Evolutionary conservation across 2,888 invertebrate genomes (phyloP).

Genomic region (Drosophila mayaguana): DNA sequence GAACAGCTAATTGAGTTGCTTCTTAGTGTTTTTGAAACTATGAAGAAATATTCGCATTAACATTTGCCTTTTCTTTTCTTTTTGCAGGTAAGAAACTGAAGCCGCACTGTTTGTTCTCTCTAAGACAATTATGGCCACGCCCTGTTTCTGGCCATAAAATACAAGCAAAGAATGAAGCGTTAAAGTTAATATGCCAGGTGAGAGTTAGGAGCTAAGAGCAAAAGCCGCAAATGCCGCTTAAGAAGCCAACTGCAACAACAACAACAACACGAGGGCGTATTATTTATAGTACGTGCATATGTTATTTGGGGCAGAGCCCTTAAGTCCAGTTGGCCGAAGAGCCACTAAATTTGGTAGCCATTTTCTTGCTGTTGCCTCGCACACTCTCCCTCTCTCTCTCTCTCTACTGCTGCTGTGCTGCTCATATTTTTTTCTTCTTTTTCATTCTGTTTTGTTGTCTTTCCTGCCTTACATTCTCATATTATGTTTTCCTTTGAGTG

Average conservation of each 20-base stretch:
- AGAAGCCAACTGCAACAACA: conserved; percentile 16
- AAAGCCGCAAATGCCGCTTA: conserved; percentile 18
- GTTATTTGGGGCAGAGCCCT: conserved; percentile 48
- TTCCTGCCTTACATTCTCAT: conserved; percentile 62
- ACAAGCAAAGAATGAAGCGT: conserved; percentile 35
- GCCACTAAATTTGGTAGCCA: conserved; percentile 60
- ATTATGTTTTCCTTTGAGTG: conserved; percentile 55
- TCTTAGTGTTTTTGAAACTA: conserved; percentile 4
- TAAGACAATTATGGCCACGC: conserved; percentile 68
- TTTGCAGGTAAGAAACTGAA: conserved; percentile 53
- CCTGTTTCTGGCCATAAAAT: conserved; percentile 49
- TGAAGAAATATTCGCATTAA: conserved; percentile 31
- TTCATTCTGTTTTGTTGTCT: conserved; percentile 27
- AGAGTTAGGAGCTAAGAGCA: conserved; percentile 42
- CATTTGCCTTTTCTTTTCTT: conserved; percentile 33
- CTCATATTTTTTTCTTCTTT: conserved; percentile 9
- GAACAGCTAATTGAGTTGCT: conserved; percentile 42
- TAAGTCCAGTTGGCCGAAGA: conserved; percentile 51
- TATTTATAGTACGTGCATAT: conserved; percentile 54
- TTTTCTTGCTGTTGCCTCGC: conserved; percentile 36
- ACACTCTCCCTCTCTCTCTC: conserved; percentile 13
- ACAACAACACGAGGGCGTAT: conserved; percentile 48
- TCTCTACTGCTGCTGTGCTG: conserved; percentile 7
- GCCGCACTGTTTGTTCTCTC: conserved; percentile 33
- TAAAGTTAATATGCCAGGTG: conserved; percentile 59